Evolutionary conservation across 2,888 invertebrate species (phyloP).

Genomic region (Lamellibrachia satsuma): DNA sequence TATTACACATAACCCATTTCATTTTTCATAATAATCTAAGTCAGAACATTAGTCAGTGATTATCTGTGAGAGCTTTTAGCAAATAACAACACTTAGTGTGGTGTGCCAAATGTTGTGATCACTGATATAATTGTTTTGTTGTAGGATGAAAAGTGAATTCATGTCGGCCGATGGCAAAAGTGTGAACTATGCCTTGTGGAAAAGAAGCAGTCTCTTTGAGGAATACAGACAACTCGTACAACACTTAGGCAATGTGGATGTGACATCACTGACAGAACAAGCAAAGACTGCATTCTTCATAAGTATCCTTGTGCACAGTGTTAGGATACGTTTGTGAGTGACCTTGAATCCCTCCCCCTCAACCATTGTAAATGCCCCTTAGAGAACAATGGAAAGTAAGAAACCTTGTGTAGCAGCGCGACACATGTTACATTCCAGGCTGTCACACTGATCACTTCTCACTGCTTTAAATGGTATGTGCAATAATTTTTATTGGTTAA

Average conservation of each 20-base stretch:
- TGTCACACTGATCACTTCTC: too few species aligned
- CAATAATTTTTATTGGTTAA: not conserved
- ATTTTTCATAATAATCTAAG: too few species aligned
- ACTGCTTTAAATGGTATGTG: too few species aligned
- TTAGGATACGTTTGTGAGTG: not conserved
- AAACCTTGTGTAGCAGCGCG: too few species aligned
- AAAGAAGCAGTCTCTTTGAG: constrained; percentile 44
- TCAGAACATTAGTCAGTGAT: too few species aligned
- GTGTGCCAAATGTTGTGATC: not conserved
- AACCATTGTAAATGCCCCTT: not conserved
- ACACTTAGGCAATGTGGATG: constrained; percentile 45
- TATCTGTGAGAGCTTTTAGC: not conserved
- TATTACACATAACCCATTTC: too few species aligned
- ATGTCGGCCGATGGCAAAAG: constrained; percentile 50
- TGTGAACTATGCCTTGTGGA: constrained; percentile 49
- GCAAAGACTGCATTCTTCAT: constrained; percentile 62
- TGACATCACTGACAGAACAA: constrained; percentile 47
- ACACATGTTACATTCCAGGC: too few species aligned
- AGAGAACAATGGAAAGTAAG: too few species aligned
- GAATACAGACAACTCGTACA: constrained; percentile 46
- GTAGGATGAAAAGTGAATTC: constrained; percentile 54
- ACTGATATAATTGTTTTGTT: constrained; percentile 31
- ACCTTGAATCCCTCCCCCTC: not conserved
- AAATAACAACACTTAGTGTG: not conserved
- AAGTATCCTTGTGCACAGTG: constrained; percentile 55